These are phyloP conservation scores for Megaleporinus macrocephalus DNA, from an alignment of 2,113 vertebrate species.

Conservation along the genomic window DNA sequence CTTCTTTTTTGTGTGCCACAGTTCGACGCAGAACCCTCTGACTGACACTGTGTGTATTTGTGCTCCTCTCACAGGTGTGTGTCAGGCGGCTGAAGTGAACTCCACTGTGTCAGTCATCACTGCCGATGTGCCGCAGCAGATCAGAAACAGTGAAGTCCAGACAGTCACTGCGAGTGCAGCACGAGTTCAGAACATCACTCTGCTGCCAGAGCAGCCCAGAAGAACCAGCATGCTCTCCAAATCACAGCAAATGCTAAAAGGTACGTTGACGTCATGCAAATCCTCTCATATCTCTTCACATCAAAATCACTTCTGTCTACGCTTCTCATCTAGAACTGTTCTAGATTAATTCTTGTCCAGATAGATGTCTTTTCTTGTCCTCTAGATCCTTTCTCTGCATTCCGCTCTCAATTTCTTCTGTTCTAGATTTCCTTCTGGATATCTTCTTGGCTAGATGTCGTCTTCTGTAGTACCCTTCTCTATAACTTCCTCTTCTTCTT, in stretches of 20 bases:
- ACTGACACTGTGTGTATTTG: not conserved
- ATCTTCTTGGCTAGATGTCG: not conserved
- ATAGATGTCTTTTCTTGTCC: too few relatives aligned
- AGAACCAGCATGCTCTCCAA: not conserved
- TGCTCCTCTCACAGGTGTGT: not conserved
- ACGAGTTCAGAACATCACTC: not conserved
- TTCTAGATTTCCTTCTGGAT: not conserved
- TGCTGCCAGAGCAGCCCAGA: not conserved
- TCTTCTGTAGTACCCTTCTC: not conserved
- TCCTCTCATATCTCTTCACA: too few relatives aligned
- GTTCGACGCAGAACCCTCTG: not conserved
- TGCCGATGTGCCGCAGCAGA: not conserved
- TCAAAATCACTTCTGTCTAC: too few relatives aligned
- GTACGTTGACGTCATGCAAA: not conserved
- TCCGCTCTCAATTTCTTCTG: not conserved
- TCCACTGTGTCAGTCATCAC: not conserved
- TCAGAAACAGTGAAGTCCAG: not conserved
- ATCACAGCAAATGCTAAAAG: slow-evolving; percentile 27
- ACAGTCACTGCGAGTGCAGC: not conserved
- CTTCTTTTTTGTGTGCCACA: not conserved
- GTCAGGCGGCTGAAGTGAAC: slow-evolving; percentile 1
- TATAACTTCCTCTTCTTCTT: not conserved
- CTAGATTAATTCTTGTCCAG: not conserved
- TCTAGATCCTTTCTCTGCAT: not conserved
- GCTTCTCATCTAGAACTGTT: not conserved